Percentiles rank a stretch among this genome's conserved stretches.
Conservation (phyloP, 2,113 vertebrate genomes). For the Sigmodon hispidus region DNA sequence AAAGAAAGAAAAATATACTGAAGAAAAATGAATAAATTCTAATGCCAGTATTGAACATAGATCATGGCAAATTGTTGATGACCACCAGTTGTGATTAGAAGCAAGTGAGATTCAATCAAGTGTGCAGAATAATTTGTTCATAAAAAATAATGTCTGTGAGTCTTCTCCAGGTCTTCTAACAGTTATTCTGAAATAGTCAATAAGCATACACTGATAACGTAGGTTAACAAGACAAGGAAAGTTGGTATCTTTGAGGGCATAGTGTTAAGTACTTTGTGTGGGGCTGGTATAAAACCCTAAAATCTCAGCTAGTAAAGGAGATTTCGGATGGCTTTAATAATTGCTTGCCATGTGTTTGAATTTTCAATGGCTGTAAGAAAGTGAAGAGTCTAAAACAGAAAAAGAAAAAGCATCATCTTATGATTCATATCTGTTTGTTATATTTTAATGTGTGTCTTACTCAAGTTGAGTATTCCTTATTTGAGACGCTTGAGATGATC, state of each 20-base stretch:
- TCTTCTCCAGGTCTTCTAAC: background rate
- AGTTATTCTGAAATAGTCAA: constrained; percentile 49
- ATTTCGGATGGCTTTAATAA: background rate
- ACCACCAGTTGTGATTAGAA: background rate
- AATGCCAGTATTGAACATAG: constrained; percentile 24
- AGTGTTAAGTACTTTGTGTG: background rate
- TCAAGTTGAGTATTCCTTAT: background rate
- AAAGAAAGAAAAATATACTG: constrained; percentile 56
- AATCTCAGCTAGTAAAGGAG: background rate
- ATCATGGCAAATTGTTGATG: background rate
- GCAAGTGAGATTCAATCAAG: constrained; percentile 51
- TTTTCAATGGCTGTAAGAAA: constrained; percentile 16
- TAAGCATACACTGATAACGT: constrained; percentile 3
- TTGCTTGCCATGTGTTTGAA: background rate
- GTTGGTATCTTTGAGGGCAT: background rate
- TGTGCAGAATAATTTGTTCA: constrained; percentile 19
- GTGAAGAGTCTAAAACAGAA: background rate
- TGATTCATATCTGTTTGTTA: background rate
- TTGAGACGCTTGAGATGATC: background rate
- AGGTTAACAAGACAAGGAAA: background rate
- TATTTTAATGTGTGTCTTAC: constrained; percentile 9
- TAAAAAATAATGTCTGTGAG: background rate
- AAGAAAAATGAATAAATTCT: constrained; percentile 55
- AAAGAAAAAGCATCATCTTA: background rate
- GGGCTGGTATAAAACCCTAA: background rate